Conservation (phyloP, 37 sponge, comb jelly and placozoan species). For the Theonella swinhoei region DNA sequence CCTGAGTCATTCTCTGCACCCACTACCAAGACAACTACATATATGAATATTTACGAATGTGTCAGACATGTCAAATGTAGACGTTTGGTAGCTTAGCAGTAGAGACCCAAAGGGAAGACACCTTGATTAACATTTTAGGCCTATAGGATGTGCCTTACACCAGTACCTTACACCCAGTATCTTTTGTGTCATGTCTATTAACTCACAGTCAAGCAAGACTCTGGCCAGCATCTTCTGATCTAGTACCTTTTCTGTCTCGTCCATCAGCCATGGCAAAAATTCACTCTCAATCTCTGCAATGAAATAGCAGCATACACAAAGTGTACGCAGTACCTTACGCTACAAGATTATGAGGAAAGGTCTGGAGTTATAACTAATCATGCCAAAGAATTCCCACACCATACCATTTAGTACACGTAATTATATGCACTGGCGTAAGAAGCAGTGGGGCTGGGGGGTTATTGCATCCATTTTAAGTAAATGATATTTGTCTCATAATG, state of each 20-base stretch:
- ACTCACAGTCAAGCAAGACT: conserved; percentile 77
- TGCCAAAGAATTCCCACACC: not conserved
- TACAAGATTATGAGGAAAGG: too few relatives aligned
- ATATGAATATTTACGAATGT: too few relatives aligned
- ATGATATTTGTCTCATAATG: too few relatives aligned
- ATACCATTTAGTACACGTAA: not conserved
- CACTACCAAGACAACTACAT: too few relatives aligned
- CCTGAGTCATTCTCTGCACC: too few relatives aligned
- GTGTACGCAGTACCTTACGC: too few relatives aligned
- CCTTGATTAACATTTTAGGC: not conserved
- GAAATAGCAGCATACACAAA: not conserved
- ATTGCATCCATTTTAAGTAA: too few relatives aligned
- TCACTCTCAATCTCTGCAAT: conserved; percentile 81
- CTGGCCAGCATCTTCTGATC: conserved; percentile 75
- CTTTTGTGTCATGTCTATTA: not conserved
- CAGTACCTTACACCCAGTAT: not conserved
- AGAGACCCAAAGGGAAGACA: not conserved
- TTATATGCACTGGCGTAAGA: too few relatives aligned
- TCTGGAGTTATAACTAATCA: not conserved
- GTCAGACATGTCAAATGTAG: too few relatives aligned
- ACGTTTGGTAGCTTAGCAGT: too few relatives aligned
- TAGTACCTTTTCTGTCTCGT: conserved; percentile 64
- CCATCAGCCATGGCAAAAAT: conserved; percentile 93
- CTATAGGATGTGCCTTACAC: not conserved
- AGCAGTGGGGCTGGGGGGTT: too few relatives aligned